These are phyloP conservation scores for Oreochromis niloticus DNA, from an alignment of 2,113 vertebrate genomes.

Conservation along the genomic window DNA sequence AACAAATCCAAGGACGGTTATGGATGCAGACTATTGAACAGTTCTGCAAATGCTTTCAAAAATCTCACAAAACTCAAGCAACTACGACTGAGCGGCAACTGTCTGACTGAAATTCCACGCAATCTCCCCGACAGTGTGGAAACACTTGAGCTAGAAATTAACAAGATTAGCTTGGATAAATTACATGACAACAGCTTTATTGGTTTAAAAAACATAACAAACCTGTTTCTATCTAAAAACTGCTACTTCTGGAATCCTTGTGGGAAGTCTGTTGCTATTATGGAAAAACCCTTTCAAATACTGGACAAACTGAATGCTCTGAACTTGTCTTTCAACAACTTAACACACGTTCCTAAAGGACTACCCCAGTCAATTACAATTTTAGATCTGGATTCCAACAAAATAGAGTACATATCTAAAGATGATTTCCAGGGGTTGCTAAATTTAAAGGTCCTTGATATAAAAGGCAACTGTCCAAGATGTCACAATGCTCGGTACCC, in stretches of 20 bases:
- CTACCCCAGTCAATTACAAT: conserved; percentile 10
- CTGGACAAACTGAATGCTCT: conserved; percentile 28
- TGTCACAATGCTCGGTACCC: conserved; percentile 64
- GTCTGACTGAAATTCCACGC: conserved; percentile 27
- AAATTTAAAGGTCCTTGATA: conserved; percentile 45
- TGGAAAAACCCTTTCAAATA: conserved; percentile 29
- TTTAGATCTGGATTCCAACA: conserved; percentile 42
- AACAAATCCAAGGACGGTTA: not conserved
- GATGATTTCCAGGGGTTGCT: conserved; percentile 49
- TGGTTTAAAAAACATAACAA: conserved; percentile 31
- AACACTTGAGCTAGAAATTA: conserved; percentile 8
- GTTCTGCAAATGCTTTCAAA: conserved; percentile 37
- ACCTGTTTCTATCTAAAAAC: conserved; percentile 44
- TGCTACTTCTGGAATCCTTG: conserved; percentile 58
- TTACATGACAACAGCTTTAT: conserved; percentile 25
- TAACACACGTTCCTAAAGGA: conserved; percentile 52
- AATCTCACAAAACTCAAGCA: conserved; percentile 56
- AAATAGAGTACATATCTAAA: conserved; percentile 54
- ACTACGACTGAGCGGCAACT: conserved; percentile 28
- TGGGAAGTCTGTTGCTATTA: not conserved
- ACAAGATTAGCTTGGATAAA: conserved; percentile 19
- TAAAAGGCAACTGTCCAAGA: conserved; percentile 78
- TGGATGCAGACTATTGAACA: not conserved
- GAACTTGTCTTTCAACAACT: conserved; percentile 60
- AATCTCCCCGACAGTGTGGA: conserved; percentile 45